These are phyloP conservation scores for Caenorhabditis briggsae DNA, from an alignment of 1,140 invertebrate genomes.

Conservation along the genomic window DNA sequence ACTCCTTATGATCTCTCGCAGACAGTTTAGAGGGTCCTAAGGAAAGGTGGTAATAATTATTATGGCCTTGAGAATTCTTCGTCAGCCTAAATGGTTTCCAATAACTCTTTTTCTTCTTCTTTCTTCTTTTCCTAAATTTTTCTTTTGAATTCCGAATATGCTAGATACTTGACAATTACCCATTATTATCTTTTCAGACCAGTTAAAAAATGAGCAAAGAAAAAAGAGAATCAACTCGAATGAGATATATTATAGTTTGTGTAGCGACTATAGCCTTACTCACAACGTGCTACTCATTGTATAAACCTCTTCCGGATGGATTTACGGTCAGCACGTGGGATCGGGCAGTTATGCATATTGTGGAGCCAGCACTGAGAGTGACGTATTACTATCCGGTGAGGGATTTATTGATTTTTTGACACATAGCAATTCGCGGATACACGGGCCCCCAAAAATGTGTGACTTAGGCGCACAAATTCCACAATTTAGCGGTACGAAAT, in stretches of 20 bases:
- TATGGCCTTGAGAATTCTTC: no score
- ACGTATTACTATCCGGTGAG: conserved; percentile 61
- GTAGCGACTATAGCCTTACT: background rate
- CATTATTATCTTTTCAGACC: background rate
- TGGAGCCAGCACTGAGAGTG: conserved; percentile 55
- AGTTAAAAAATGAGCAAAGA: background rate
- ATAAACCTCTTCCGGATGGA: conserved; percentile 57
- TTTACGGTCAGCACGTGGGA: conserved; percentile 29
- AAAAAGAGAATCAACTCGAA: background rate
- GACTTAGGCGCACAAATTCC: no score
- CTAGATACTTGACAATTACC: background rate
- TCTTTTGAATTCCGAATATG: background rate
- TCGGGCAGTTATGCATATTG: conserved; percentile 55
- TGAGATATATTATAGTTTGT: conserved; percentile 6
- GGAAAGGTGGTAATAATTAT: no score
- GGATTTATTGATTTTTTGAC: background rate
- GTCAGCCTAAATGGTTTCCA: no score
- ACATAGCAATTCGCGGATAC: no score
- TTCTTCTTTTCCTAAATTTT: background rate
- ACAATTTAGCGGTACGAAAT: no score
- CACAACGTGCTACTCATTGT: conserved; percentile 18
- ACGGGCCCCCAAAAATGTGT: no score
- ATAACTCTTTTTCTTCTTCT: no score
- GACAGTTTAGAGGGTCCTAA: no score
- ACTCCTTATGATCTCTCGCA: no score